These are phyloP conservation scores for Zootermopsis nevadensis DNA, from an alignment of 2,888 invertebrate genomes.

Conservation along the genomic window DNA sequence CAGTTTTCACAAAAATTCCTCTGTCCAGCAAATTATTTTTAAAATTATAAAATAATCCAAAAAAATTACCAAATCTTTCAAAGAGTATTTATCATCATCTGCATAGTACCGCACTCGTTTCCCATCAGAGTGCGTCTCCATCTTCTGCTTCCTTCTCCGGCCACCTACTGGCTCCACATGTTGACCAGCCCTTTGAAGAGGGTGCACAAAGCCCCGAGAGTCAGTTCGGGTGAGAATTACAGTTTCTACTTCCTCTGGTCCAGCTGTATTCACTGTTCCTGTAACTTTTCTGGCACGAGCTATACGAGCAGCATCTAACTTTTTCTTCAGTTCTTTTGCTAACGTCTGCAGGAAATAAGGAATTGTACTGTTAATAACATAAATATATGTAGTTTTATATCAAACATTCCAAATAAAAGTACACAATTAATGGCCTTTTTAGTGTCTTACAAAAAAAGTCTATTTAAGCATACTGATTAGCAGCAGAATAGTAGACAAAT, in stretches of 20 bases:
- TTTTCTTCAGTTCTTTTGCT: slow-evolving; percentile 76
- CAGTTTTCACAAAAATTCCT: too few species aligned
- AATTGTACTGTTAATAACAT: background rate
- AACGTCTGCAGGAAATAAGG: slow-evolving; percentile 63
- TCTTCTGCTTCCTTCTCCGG: slow-evolving; percentile 66
- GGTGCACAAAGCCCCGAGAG: slow-evolving; percentile 70
- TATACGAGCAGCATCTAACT: slow-evolving; percentile 78
- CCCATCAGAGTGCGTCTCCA: slow-evolving; percentile 78
- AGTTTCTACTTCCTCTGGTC: slow-evolving; percentile 63
- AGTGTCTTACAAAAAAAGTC: background rate
- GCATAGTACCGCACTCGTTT: slow-evolving; percentile 86
- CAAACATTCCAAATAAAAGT: background rate
- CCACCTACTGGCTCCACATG: slow-evolving; percentile 59
- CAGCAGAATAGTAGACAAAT: too few species aligned
- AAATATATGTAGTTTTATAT: background rate
- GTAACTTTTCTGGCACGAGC: slow-evolving; percentile 56
- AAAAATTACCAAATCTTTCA: slow-evolving; percentile 79
- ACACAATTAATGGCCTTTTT: background rate
- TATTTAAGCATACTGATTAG: too few species aligned
- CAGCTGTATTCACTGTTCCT: slow-evolving; percentile 52
- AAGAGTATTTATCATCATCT: slow-evolving; percentile 88
- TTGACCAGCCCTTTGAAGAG: slow-evolving; percentile 64
- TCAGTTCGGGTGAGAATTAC: slow-evolving; percentile 75
- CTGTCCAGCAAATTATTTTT: too few species aligned
- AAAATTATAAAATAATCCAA: background rate